Evolutionary conservation across 2,888 invertebrate species (phyloP), one percentile per base, ranked within the genome.

Genomic region (Calameuta pallipes): DNA sequence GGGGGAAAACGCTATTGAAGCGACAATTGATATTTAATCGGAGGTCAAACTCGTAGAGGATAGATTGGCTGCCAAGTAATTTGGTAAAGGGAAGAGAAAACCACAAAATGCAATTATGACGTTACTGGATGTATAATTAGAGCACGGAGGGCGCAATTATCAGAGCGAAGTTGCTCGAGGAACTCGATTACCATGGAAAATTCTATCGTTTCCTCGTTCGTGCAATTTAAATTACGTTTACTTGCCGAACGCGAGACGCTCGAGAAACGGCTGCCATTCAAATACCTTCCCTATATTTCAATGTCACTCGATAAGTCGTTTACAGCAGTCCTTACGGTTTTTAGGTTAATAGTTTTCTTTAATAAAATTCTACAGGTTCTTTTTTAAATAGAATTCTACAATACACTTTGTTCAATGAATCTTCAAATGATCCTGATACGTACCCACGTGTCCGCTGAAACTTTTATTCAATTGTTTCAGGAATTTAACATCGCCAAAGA

Each of bases 401-500:
- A 0, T 36, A 41, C 15, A 23, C 23, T 2, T 56, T 9, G 2
- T 6, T 23, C 2, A 56, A 56, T 9, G 56, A 56, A 56, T 23
- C 9, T 56, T 56, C 23, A 9, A 56, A 56, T 23, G 23, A 56
- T 56, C 11, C 9, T 4, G n/a, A 15, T 36, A 2, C 3, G 36
- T 35, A 91, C 91, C 34, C 23, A 91, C 91, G 69, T 33, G 69
- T 75, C n/a, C 1, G 23, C 6, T n/a, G 34, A 70, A 56, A 78
- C 30, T 76, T 78, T 86, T 82, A 77, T 78, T 80, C 80, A 23
- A 56, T 23, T 78, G 41, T 91, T 92, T 0, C 91, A 95, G 95
- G 95, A 95, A 87, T 94, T 95, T 85, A 94, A 94, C 86, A 92
- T 95, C 76, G 92, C 94, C 74, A 94, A 94, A 88, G 95, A 95